Percentiles rank a stretch among this genome's conserved stretches.
Evolutionary conservation across 2,888 invertebrate genomes (phyloP).

Genomic region (Tetanocera ferruginea): DNA sequence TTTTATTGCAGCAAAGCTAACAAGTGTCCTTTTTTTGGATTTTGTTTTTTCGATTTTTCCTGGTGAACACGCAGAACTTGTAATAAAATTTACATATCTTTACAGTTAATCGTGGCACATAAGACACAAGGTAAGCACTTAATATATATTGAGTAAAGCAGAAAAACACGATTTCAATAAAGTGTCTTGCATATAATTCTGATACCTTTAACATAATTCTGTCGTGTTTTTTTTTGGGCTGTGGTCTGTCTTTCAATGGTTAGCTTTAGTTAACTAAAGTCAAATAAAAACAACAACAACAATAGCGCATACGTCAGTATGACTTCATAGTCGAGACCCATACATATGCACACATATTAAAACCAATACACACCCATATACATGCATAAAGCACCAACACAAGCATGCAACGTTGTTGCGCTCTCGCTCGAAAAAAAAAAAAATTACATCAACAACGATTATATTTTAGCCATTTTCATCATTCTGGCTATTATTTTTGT

Average conservation of each 20-base stretch:
- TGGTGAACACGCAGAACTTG: conserved; percentile 4
- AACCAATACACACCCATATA: conserved; percentile 26
- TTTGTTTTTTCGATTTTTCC: conserved; percentile 11
- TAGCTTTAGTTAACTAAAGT: conserved; percentile 20
- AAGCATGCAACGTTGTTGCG: conserved; percentile 4
- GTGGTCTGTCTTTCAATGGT: conserved; percentile 49
- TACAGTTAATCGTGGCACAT: conserved; percentile 9
- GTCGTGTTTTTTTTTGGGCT: conserved; percentile 48
- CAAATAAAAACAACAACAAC: conserved; percentile 36
- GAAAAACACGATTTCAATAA: conserved; percentile 33
- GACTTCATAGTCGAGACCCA: conserved; percentile 49
- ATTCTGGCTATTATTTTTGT: conserved; percentile 16
- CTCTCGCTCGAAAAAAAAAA: conserved; percentile 10
- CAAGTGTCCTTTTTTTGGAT: conserved; percentile 41
- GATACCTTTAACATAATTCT: neutral
- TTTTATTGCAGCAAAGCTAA: conserved; percentile 24
- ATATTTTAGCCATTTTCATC: conserved; percentile 19
- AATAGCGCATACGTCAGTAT: conserved; percentile 48
- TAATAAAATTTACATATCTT: conserved; percentile 19
- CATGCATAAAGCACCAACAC: conserved; percentile 1
- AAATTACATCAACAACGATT: neutral
- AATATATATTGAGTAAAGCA: neutral
- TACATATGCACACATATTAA: conserved; percentile 18
- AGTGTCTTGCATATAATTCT: conserved; percentile 1
- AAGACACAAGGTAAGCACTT: conserved; percentile 41